Percentiles rank a stretch among this genome's conserved stretches.
phyloP scores from a whole-genome alignment of 2,888 invertebrate species.

The Margaritifera margaritifera region DNA sequence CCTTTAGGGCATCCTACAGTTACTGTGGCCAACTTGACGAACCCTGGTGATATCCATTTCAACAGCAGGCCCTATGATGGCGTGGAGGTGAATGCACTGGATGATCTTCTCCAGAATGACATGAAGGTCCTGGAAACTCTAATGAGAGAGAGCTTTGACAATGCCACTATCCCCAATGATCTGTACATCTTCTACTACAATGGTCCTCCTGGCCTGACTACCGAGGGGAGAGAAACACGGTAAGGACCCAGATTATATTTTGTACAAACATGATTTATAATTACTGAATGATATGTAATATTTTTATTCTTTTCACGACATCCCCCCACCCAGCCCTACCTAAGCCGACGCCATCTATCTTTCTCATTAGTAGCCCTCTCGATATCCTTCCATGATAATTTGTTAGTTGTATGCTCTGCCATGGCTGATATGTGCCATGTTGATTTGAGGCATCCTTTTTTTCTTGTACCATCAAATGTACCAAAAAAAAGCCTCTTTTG shows the following conservation, averaged over 20 bases:
- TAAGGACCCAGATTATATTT: neutral
- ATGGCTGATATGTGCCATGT: no score
- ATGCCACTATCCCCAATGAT: conserved; percentile 27
- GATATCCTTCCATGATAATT: no score
- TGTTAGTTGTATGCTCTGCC: no score
- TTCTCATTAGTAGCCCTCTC: no score
- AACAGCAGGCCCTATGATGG: conserved; percentile 41
- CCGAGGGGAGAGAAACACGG: conserved; percentile 32
- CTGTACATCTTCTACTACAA: conserved; percentile 29
- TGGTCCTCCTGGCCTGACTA: conserved; percentile 35
- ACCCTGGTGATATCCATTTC: conserved; percentile 30
- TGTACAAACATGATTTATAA: no score
- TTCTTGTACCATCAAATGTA: no score
- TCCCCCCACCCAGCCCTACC: no score
- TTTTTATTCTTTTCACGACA: no score
- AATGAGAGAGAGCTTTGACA: conserved; percentile 38
- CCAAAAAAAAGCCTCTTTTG: no score
- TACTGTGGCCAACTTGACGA: conserved; percentile 18
- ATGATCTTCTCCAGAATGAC: conserved; percentile 20
- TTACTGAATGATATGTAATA: no score
- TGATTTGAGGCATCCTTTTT: no score
- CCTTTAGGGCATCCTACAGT: conserved; percentile 21
- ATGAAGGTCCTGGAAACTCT: conserved; percentile 23
- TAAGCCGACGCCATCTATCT: no score
- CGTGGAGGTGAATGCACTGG: conserved; percentile 32